phyloP scores from a whole-genome alignment of 1,140 invertebrate species.

The Rhysida immarginata region DNA sequence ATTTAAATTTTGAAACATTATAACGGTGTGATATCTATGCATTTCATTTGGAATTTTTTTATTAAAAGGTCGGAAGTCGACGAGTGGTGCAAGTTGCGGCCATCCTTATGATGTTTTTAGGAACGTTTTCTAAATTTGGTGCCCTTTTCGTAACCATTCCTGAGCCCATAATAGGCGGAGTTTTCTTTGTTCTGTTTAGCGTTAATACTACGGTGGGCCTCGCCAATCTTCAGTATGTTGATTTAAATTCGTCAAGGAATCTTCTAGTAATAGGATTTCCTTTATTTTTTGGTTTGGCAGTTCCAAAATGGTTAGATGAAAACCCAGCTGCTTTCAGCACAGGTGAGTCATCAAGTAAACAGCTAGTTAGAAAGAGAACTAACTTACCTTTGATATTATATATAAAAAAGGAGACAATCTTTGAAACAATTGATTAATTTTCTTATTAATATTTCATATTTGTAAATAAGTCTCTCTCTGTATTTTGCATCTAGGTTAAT shows the following conservation, averaged over 20 bases:
- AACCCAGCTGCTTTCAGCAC: slow-evolving; percentile 49
- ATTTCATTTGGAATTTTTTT: too few species aligned
- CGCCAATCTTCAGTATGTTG: slow-evolving; percentile 63
- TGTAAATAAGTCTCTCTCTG: too few species aligned
- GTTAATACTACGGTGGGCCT: slow-evolving; percentile 68
- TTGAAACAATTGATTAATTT: too few species aligned
- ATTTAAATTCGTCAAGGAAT: slow-evolving; percentile 65
- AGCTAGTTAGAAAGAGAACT: too few species aligned
- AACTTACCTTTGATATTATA: too few species aligned
- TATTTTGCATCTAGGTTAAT: too few species aligned
- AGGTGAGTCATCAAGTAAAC: too few species aligned
- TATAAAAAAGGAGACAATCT: too few species aligned
- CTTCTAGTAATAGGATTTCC: slow-evolving; percentile 77
- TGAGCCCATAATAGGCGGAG: slow-evolving; percentile 70
- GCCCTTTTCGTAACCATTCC: slow-evolving; percentile 77
- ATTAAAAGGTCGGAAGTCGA: slow-evolving; percentile 54
- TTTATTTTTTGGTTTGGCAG: slow-evolving; percentile 60
- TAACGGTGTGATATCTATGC: too few species aligned
- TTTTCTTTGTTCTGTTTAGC: slow-evolving; percentile 74
- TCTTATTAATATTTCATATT: too few species aligned
- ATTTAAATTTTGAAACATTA: too few species aligned
- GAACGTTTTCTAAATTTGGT: slow-evolving; percentile 63
- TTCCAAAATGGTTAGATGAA: slow-evolving; percentile 57
- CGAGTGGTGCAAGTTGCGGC: slow-evolving; percentile 68
- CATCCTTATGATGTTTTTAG: slow-evolving; percentile 58